Conservation (phyloP, 2,888 invertebrate species). For the Gordius sp. region DNA sequence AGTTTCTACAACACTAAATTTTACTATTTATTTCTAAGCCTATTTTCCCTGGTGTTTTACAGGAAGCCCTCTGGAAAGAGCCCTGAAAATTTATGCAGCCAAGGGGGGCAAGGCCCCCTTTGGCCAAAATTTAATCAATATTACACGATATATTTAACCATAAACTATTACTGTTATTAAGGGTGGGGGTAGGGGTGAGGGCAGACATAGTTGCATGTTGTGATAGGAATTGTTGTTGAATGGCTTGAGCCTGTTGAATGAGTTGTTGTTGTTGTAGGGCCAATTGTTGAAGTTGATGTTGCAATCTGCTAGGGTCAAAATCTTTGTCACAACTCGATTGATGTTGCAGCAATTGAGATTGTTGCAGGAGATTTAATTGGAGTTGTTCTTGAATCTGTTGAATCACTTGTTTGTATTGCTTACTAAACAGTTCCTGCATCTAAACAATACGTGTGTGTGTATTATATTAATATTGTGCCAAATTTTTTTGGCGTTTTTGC, state of each 20-base stretch:
- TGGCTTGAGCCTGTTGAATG: slow-evolving; percentile 4
- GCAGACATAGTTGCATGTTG: neutral
- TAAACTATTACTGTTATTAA: neutral
- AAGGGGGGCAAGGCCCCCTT: too few relatives aligned
- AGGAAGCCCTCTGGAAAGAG: too few relatives aligned
- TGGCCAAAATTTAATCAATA: too few relatives aligned
- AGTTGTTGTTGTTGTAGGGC: neutral
- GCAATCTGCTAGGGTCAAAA: slow-evolving; percentile 2
- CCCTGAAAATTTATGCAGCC: too few relatives aligned
- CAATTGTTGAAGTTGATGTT: neutral
- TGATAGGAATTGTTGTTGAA: slow-evolving; percentile 7
- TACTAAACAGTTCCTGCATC: neutral
- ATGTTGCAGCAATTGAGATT: slow-evolving; percentile 10
- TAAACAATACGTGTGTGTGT: too few relatives aligned
- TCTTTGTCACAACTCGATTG: slow-evolving; percentile 12
- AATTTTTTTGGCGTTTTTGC: too few relatives aligned
- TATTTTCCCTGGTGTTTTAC: too few relatives aligned
- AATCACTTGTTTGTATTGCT: slow-evolving; percentile 12
- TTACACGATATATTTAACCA: neutral
- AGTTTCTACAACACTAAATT: too few relatives aligned
- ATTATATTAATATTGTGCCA: too few relatives aligned
- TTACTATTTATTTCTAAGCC: too few relatives aligned
- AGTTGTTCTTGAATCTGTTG: slow-evolving; percentile 13
- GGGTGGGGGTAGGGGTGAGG: neutral
- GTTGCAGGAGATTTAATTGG: neutral